These are phyloP conservation scores for Nestor notabilis DNA, from an alignment of 2,113 vertebrate genomes.

Conservation along the genomic window DNA sequence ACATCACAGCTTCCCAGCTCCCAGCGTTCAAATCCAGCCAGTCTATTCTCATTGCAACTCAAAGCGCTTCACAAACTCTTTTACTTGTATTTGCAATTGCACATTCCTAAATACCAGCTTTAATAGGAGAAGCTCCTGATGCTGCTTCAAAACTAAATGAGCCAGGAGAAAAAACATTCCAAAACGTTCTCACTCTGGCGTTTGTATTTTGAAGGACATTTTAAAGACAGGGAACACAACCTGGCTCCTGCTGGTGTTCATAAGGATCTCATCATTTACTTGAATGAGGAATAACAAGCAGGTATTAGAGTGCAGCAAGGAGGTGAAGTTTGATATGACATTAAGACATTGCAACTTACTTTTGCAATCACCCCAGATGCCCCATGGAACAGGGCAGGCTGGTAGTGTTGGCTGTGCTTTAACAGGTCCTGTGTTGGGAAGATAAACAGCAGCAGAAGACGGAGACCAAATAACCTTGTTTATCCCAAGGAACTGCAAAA, in stretches of 20 bases:
- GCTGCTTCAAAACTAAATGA: neutral
- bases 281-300: fast-evolving
- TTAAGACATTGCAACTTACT: neutral
- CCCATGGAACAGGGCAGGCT: neutral
- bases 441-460: neutral
- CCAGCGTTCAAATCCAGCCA: neutral
- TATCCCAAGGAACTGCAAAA: neutral
- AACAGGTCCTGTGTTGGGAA: neutral
- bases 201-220: neutral
- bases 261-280: neutral
- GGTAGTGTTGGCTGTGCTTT: neutral
- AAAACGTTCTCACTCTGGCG: neutral
- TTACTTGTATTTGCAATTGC: neutral
- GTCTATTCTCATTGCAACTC: neutral
- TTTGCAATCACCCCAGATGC: fast-evolving
- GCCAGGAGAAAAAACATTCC: neutral
- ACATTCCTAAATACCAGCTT: neutral
- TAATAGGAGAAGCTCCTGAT: neutral
- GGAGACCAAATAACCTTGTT: neutral
- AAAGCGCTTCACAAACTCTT: neutral
- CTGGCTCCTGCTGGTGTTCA: neutral
- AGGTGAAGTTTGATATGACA: neutral
- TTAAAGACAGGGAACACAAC: neutral
- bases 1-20: neutral
- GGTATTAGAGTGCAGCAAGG: neutral